Evolutionary conservation across 1,140 invertebrate species (phyloP).

Genomic region (Caerostris extrusa): DNA sequence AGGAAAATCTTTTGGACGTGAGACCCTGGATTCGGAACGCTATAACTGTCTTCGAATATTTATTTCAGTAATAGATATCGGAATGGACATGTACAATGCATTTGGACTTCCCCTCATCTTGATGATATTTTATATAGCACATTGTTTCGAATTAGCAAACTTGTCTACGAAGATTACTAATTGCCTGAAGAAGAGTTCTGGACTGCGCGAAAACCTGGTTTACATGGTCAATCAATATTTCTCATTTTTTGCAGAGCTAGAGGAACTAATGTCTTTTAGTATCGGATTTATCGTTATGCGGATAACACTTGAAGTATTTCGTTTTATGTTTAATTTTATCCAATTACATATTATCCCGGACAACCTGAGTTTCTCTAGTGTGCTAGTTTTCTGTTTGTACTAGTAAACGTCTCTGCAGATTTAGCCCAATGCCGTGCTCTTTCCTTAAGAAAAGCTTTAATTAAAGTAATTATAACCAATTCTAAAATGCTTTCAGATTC

Average conservation of each 20-base stretch:
- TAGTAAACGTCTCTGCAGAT: too few species aligned
- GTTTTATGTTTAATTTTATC: too few species aligned
- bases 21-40: background rate
- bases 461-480: too few species aligned
- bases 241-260: background rate
- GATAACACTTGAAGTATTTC: background rate
- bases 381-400: too few species aligned
- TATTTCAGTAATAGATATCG: background rate
- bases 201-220: background rate
- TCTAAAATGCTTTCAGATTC: too few species aligned
- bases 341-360: too few species aligned
- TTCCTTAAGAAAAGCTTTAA: too few species aligned
- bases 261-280: background rate
- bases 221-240: background rate
- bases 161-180: background rate
- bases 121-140: background rate
- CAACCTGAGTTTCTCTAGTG: too few species aligned
- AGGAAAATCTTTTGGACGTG: background rate
- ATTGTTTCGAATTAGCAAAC: background rate
- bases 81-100: background rate
- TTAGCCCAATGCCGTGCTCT: too few species aligned
- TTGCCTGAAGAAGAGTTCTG: background rate
- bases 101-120: background rate
- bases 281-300: background rate
- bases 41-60: background rate